Base-by-base conservation (phyloP, 2,888 invertebrate species). In the Atherix ibis region DNA sequence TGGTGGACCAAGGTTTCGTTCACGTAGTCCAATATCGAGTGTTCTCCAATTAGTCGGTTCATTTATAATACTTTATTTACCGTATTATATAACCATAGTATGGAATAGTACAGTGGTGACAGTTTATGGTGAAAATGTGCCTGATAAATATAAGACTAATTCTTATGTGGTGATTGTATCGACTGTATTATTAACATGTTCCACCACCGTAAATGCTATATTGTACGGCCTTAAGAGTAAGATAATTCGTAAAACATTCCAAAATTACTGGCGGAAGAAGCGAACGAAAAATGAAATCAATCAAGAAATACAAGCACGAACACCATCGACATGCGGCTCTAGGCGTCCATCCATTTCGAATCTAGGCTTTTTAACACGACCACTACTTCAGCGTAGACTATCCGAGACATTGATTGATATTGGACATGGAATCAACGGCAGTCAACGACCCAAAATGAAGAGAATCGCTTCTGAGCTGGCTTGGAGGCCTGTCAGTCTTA, bases 281-380 rank as follows among this genome's bases (percentile, higher is more conserved):
- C 68, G 78, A 59, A 78, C 78, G 3, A 80, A 80, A 55, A 77
- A 75, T 49, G 81, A 82, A 53, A 71, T 82, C 29, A 76, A 79
- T 41, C 76, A 79, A 51, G 82, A 82, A 55, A 82, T 82, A 41
- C 80, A 82, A 54, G 81, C 81, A 4, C 63, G 81, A 41, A 81
- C 81, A 3, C 82, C 81, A 4, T 80, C 80, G 40, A 77, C 74
- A 2, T 79, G 79, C 40, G 81, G 79, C 1, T 80, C 79, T 1
- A 64, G 80, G 34, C 63, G 80, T 31, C 80, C 79, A 1, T 79
- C 79, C 2, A 58, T 78, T 31, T 78, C 75, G 3, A 67, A 67
- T 4, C 49, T 64, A 46, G 61, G 69, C 42, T 50, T 68, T 44
- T 61, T 68, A 38, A 60, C 64, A 13, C 64, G 65, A 43, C 66